Conservation (phyloP, 2,113 vertebrate species). For the Grantiella picta region DNA sequence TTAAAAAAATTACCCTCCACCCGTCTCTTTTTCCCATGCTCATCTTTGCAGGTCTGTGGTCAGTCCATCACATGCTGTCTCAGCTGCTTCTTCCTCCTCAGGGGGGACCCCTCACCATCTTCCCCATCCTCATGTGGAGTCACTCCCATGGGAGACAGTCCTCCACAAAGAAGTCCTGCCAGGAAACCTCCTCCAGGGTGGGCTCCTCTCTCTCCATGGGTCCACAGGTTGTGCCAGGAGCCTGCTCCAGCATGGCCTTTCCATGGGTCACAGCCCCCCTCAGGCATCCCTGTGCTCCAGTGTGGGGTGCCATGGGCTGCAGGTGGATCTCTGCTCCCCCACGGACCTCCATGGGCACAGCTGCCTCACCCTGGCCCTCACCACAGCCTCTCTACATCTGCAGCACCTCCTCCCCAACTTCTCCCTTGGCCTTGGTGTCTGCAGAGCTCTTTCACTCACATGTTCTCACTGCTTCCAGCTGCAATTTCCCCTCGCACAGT, state of each 20-base stretch:
- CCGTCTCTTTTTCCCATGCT: neutral
- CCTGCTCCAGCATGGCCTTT: neutral
- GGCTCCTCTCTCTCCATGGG: neutral
- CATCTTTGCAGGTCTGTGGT: neutral
- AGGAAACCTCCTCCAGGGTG: neutral
- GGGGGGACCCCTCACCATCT: too few species aligned
- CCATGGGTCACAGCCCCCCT: neutral
- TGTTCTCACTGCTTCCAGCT: neutral
- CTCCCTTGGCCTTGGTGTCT: neutral
- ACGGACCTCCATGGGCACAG: fast-evolving
- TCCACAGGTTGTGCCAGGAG: neutral
- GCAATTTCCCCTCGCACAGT: neutral
- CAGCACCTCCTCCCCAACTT: neutral
- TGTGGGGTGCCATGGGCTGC: neutral
- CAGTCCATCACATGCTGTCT: neutral
- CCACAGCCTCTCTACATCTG: neutral
- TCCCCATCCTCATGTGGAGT: neutral
- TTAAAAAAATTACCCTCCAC: neutral
- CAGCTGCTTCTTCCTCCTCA: neutral
- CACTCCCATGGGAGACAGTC: neutral
- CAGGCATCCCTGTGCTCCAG: neutral
- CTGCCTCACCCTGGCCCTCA: neutral
- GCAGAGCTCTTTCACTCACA: neutral
- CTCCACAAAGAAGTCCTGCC: neutral
- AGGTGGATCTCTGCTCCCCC: neutral